Base-by-base conservation (phyloP, 2,888 invertebrate genomes). In the Yponomeuta sedellus region DNA sequence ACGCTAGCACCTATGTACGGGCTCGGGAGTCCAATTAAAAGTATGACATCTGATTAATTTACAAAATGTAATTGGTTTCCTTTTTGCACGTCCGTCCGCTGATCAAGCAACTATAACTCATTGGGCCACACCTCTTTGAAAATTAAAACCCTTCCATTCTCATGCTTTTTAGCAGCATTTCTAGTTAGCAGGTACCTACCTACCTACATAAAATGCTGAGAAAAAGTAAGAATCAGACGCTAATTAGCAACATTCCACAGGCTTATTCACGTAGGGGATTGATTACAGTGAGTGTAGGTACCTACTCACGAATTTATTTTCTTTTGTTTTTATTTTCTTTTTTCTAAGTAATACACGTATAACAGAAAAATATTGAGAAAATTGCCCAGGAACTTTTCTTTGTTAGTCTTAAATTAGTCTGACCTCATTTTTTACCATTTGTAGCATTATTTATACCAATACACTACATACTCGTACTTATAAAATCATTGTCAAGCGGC, bases 21-120 rank as follows among this genome's bases (percentile, higher is more conserved):
- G 20, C 78, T 75, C 76, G 74, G 71, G 69, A 74, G 73, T 76
- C 74, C 81, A 82, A 83, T 85, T 83, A 85, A 77, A 72, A 68
- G 75, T 77, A 73, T 74, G 80, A 77, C 82, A 79, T 78, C 76
- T 75, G 76, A 76, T 82, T 83, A 79, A 83, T 84, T 82, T 77
- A 75, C 44, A 82, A 81, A 80, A 78, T 40, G 75, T 78, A 80
- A 83, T 82, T 82, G 79, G 78, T 77, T 79, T 79, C 19, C 71
- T 76, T 80, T 78, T 72, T 73, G 69, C 67, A 10, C 25, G 20
- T 59, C 19, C n/a, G 25, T 34, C 28, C 63, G 44, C 22, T 63
- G 44, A 20, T n/a, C 22, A 12, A 44, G 63, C 11, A 68, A 34
- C n/a, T 52, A 58, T 58, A 57, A 64, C 56, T 64, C 34, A 58